Conservation (phyloP, 2,113 vertebrate species). For the Deroptyus accipitrinus region DNA sequence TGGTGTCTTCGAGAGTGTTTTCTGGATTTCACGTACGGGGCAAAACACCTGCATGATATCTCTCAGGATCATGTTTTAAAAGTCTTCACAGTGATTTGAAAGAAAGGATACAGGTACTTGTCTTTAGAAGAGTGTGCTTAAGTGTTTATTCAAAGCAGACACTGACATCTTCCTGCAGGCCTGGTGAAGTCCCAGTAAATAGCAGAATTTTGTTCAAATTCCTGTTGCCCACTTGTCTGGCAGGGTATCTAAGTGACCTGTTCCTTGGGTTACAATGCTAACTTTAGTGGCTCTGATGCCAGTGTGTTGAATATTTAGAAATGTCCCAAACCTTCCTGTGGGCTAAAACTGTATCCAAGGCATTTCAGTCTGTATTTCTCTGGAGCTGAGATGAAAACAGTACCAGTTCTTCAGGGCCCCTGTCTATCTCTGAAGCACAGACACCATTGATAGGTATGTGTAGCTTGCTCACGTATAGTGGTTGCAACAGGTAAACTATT, state of each 20-base stretch:
- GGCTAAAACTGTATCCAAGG: not conserved
- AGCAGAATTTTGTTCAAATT: not conserved
- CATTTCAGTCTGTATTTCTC: not conserved
- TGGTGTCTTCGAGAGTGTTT: not conserved
- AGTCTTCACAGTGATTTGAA: not conserved
- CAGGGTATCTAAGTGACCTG: not conserved
- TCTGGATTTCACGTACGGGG: not conserved
- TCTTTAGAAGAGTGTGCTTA: not conserved
- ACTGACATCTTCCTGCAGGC: not conserved
- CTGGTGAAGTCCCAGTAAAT: not conserved
- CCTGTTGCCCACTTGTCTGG: not conserved
- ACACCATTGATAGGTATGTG: not conserved
- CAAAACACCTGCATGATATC: not conserved
- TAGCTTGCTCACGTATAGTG: not conserved
- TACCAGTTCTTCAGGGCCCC: not conserved
- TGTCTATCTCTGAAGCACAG: not conserved
- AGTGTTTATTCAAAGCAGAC: not conserved
- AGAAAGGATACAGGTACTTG: not conserved
- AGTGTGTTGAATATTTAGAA: not conserved
- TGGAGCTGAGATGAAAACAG: not conserved
- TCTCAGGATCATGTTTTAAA: not conserved
- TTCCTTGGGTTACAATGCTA: not conserved
- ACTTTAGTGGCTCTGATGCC: not conserved
- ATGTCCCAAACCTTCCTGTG: not conserved
- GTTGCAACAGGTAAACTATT: not conserved